Evolutionary conservation across 2,888 invertebrate genomes (phyloP), one percentile per base, ranked within the genome.

Genomic region (Priapulus caudatus): DNA sequence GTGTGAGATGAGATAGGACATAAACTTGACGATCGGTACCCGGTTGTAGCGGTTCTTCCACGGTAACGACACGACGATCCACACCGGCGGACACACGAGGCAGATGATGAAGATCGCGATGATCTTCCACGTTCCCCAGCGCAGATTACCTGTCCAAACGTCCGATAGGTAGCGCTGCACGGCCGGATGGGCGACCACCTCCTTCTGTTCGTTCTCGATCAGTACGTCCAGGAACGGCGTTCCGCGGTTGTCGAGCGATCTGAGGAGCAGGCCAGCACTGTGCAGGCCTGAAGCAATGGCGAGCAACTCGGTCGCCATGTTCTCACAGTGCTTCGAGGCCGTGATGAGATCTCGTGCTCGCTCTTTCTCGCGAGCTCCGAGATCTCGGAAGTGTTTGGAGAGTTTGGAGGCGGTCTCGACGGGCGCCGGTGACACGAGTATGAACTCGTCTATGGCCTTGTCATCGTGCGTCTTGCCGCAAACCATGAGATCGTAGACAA

Each of bases 1-100:
- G 75, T 99, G 98, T 4, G 97, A 95, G 20, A 97, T 95, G 64
- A 99, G 79, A 74, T 98, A 97, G 45, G 95, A 93, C 87, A 97
- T 95, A 75, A 98, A 99, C 75, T 98, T 98, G 67, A 99, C 93
- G 67, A 98, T 95, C 54, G 98, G 98, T 65, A 97, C 90, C 78
- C 93, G 90, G 78, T 92, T 89, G 75, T 87, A 92, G 73, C 86
- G 86, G 76, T 92, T 91, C 44, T 89, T 89, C 67, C 93, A 75
- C 50, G 95, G 95, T 68, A 95, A 81, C 58, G 93, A 92, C 72
- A 95, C 90, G 48, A 86, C 83, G 61, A 95, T 77, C 95, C 95
- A 98, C 23, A 97, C 83, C 3, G 95, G 90, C 43, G 98, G 98
- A 68, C 90, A 90, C 51, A 92, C 75, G 65, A 97, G 81, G 70